phyloP scores from a whole-genome alignment of 35 echinoderm and acorn worm species.

The Stichopus chloronotus region DNA sequence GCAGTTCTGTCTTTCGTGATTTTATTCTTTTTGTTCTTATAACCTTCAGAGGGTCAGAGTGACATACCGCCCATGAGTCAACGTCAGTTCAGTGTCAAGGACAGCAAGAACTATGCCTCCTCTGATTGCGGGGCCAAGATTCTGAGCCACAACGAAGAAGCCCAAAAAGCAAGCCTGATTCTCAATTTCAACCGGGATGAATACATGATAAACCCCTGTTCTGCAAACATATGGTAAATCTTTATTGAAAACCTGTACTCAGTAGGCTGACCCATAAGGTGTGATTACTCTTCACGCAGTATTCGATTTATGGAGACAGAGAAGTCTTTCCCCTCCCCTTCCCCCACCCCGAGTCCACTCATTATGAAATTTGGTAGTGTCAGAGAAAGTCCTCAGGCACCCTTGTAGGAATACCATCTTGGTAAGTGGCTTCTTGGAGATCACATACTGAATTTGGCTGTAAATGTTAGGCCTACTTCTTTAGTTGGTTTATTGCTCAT shows the following conservation, averaged over 20 bases:
- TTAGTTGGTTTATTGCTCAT: too few relatives aligned
- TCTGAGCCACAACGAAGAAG: constrained; percentile 73
- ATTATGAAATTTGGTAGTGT: too few relatives aligned
- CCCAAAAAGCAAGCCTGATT: constrained; percentile 77
- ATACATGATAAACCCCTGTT: constrained; percentile 96
- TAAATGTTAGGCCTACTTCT: too few relatives aligned
- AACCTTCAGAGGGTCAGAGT: neutral
- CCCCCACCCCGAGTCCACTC: too few relatives aligned
- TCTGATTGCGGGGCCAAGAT: constrained; percentile 91
- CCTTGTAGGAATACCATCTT: too few relatives aligned
- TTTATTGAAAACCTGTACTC: neutral
- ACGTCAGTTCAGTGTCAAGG: constrained; percentile 69
- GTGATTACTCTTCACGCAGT: too few relatives aligned
- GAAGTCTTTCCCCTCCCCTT: too few relatives aligned
- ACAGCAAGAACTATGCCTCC: constrained; percentile 95
- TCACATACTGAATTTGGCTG: too few relatives aligned
- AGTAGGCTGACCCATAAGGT: too few relatives aligned
- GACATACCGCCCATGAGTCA: constrained; percentile 16
- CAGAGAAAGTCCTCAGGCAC: too few relatives aligned
- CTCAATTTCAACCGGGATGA: constrained; percentile 85
- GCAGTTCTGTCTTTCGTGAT: neutral
- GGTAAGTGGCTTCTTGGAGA: too few relatives aligned
- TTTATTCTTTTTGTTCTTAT: neutral
- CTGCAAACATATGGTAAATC: constrained; percentile 90
- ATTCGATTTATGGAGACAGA: too few relatives aligned